These are phyloP conservation scores for Odontothrips loti DNA, from an alignment of 2,888 invertebrate genomes.

Conservation along the genomic window DNA sequence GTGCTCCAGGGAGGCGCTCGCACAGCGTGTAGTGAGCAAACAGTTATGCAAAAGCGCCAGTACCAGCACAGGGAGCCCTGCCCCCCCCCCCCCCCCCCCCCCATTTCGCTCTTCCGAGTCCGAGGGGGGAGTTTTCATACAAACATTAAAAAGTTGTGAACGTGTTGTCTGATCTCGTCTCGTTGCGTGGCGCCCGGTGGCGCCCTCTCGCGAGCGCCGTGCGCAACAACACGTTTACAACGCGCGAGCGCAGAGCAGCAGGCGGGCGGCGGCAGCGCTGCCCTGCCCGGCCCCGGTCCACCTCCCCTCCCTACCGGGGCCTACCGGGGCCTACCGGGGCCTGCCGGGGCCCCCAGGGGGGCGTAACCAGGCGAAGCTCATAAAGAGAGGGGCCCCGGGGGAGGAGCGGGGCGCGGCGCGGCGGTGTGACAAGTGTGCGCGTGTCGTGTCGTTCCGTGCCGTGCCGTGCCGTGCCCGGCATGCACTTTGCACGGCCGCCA, in stretches of 20 bases:
- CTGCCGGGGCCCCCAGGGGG: no score
- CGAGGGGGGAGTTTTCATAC: slow-evolving; percentile 6
- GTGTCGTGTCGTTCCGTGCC: background rate
- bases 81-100: background rate
- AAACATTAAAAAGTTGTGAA: slow-evolving; percentile 27
- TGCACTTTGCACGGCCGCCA: background rate
- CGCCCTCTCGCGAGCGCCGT: background rate
- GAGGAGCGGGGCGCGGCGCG: no score
- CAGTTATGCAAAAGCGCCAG: slow-evolving; percentile 6
- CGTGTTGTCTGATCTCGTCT: slow-evolving; percentile 12
- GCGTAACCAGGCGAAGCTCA: no score
- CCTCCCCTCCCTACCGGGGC: no score
- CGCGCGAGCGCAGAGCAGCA: background rate
- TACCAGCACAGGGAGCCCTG: background rate
- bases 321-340: no score
- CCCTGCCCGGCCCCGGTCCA: no score
- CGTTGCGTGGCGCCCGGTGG: background rate
- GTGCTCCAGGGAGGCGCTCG: background rate
- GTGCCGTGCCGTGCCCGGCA: background rate
- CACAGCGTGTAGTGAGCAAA: background rate
- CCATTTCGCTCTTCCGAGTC: background rate
- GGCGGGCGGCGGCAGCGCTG: no score
- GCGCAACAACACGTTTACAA: background rate
- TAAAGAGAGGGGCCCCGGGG: no score
- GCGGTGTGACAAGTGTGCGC: no score